Evolutionary conservation across 2,797 vertebrate species (phyloP).

Genomic region (Anabas testudineus): DNA sequence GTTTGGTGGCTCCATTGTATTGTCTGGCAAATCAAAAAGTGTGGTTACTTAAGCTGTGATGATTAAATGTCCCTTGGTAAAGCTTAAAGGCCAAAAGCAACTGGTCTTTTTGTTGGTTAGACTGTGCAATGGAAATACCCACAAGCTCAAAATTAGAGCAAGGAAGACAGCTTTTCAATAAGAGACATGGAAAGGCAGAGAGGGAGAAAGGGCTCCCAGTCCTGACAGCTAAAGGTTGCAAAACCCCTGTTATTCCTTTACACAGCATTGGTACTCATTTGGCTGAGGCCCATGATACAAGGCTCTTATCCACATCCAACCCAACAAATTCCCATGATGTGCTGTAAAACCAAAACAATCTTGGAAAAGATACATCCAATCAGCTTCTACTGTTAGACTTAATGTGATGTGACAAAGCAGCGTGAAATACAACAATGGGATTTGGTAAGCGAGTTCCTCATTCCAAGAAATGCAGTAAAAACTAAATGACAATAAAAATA

Average conservation of each 20-base stretch:
- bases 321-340: conserved; percentile 53
- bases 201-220: conserved; percentile 39
- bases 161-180: conserved; percentile 55
- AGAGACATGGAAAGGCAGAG: conserved; percentile 40
- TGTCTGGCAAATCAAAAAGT: conserved; percentile 77
- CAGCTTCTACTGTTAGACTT: conserved; percentile 40
- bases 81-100: conserved; percentile 79
- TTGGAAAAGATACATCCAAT: conserved; percentile 52
- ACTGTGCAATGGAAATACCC: conserved; percentile 81
- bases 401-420: conserved; percentile 67
- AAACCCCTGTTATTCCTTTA: conserved; percentile 63
- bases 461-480: conserved; percentile 64
- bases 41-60: conserved; percentile 76
- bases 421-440: conserved; percentile 60
- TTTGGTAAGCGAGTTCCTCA: conserved; percentile 59
- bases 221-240: conserved; percentile 57
- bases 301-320: conserved; percentile 56
- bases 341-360: conserved; percentile 58
- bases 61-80: conserved; percentile 76
- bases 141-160: conserved; percentile 67
- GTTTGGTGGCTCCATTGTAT: conserved; percentile 74
- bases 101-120: conserved; percentile 79
- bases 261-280: conserved; percentile 59
- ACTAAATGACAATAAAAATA: conserved; percentile 37
- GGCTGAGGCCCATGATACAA: conserved; percentile 43